A percentile compares a stretch with the other conserved stretches of the same genome.
Conservation (phyloP, 2,888 invertebrate genomes). For the Pollenia labialis region DNA sequence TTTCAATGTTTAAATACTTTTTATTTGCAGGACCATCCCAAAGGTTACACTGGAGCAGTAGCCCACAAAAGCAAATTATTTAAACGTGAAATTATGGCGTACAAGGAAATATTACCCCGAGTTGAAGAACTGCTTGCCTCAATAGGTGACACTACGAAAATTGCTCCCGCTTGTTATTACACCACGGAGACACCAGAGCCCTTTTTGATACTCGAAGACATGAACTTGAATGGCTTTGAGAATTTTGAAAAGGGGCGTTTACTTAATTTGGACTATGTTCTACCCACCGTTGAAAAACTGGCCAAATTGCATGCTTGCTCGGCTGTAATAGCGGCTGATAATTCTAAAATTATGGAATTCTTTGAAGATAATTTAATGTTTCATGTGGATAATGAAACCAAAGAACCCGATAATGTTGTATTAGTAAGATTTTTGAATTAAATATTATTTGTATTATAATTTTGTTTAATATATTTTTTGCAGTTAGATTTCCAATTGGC, state of each 20-base stretch:
- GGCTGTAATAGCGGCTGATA: conserved; percentile 79
- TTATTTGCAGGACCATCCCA: conserved; percentile 80
- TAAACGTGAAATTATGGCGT: conserved; percentile 82
- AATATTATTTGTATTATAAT: not conserved
- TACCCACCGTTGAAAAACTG: conserved; percentile 85
- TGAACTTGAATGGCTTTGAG: conserved; percentile 85
- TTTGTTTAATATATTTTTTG: not conserved
- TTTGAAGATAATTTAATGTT: conserved; percentile 83
- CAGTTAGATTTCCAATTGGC: conserved; percentile 83
- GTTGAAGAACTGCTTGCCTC: conserved; percentile 80
- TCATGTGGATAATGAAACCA: conserved; percentile 80
- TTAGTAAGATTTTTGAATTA: conserved; percentile 76
- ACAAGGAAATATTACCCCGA: conserved; percentile 81
- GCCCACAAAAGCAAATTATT: conserved; percentile 82
- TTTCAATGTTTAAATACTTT: not conserved
- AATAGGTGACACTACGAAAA: conserved; percentile 81
- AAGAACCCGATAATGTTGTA: conserved; percentile 81
- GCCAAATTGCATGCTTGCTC: conserved; percentile 86
- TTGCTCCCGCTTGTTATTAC: conserved; percentile 82
- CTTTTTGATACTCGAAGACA: conserved; percentile 85
- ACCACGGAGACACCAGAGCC: conserved; percentile 83
- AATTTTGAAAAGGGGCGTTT: conserved; percentile 85
- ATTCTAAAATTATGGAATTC: conserved; percentile 80
- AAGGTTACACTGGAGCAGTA: conserved; percentile 82
- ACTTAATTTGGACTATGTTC: conserved; percentile 85